Evolutionary conservation across 2,797 vertebrate species (phyloP).

Genomic region (Coregonus ussuriensis): DNA sequence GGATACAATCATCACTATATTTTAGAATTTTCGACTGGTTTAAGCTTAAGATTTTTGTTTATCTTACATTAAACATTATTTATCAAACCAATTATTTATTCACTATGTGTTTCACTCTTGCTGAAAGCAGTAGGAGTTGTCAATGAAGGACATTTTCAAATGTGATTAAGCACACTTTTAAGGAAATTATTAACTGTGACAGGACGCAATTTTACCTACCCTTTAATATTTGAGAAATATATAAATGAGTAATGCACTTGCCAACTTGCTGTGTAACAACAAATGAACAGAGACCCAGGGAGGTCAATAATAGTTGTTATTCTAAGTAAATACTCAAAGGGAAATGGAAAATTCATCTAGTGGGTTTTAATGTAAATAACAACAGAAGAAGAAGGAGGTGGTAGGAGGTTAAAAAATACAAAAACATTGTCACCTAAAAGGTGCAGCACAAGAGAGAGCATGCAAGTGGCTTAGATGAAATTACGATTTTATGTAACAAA

Average conservation of each 20-base stretch:
- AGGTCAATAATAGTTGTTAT: constrained; percentile 64
- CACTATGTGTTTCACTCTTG: constrained; percentile 63
- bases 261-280: constrained; percentile 62
- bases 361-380: constrained; percentile 71
- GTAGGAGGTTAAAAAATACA: constrained; percentile 68
- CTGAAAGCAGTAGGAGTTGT: constrained; percentile 51
- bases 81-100: constrained; percentile 54
- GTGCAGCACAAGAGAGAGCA: constrained; percentile 88
- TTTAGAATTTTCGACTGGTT: constrained; percentile 30
- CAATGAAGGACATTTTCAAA: constrained; percentile 55
- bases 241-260: constrained; percentile 55
- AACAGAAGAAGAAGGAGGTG: constrained; percentile 75
- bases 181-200: constrained; percentile 67
- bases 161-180: constrained; percentile 60
- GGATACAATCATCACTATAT: constrained; percentile 34
- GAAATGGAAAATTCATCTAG: constrained; percentile 61
- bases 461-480: constrained; percentile 97
- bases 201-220: constrained; percentile 56
- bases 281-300: constrained; percentile 67
- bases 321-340: constrained; percentile 64
- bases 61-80: constrained; percentile 24
- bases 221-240: constrained; percentile 62
- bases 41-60: constrained; percentile 7
- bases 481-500: constrained; percentile 85
- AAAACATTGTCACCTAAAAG: constrained; percentile 81